Base-by-base conservation (phyloP, 2,113 vertebrate genomes). In the Plestiodon gilberti region DNA sequence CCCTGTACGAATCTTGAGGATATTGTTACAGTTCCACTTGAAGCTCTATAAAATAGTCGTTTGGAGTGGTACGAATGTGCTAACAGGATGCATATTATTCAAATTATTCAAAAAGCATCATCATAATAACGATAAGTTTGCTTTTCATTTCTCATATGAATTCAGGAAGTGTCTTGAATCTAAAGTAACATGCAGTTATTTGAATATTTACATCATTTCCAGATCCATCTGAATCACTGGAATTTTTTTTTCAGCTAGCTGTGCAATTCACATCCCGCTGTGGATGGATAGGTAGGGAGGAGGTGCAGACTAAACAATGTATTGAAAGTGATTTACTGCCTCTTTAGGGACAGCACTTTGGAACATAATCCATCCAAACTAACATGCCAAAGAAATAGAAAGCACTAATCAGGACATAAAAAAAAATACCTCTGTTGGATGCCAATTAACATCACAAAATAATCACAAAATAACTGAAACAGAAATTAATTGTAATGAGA, bases 401-500 rank as follows among this genome's bases (percentile, higher is more conserved):
- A 65, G 15, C 74, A 35, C 22, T 85, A n/a, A 91, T 81, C 78
- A 71, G 35, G 78, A 30, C 62, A 81, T 76, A 69, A 82, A 2
- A 77, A 79, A 67, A 84, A 90, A 86, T 40, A 83, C 0, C 33
- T 88, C 80, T 88, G 23, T n/a, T 78, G 74, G 78, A 86, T 90
- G 87, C 13, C 78, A 82, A 89, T 92, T 90, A 89, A 43, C 17
- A 77, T 82, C 38, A 80, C 71, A 86, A 85, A 89, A 87, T 81
- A 87, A 11, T 83, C 30, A 75, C 77, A 86, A 85, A 89, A 87
- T 79, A 87, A 13, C 20, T 89, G 78, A 48, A 90, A 80, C 14
- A 57, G 78, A 89, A 83, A 85, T 88, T 83, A 87, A 73, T 88
- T 93, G 76, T 88, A 92, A 83, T 74, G 69, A 89, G 82, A 23